Evolutionary conservation across 2,113 vertebrate species (phyloP), one percentile per base, ranked within the genome.

Genomic region (Actenoides lindsayi): DNA sequence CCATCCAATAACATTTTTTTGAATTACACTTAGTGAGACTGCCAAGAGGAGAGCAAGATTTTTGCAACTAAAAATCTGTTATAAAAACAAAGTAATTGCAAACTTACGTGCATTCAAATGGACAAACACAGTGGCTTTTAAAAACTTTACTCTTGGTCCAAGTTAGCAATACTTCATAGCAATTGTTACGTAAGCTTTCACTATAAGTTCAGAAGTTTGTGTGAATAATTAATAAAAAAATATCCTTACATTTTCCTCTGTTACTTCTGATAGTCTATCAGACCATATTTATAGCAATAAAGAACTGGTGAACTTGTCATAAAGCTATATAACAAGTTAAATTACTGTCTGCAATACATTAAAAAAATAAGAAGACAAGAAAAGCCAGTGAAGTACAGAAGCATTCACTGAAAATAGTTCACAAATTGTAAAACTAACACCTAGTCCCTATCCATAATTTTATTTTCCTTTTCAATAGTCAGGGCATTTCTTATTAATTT

Each of bases 401-500:
- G 6, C 15, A 53, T 13, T 53, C 67, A 41, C 14, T 60, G 50
- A 78, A 89, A 78, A 23, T 21, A 60, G 56, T 71, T 78, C 11
- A 67, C 16, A 63, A 41, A 27, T 67, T 44, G 7, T 67, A 23
- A 51, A 87, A 56, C n/a, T 77, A 79, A 31, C 13, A 46, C 5
- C 17, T 44, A 67, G 27, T 23, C 18, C 21, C 16, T 21, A 89
- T 14, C 30, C 4, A 4, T 46, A 35, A 2, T 82, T 65, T 70
- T 69, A 37, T 56, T 63, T 80, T 87, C 28, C 20, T 78, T 89
- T 63, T 62, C 31, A 27, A 33, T 4, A 75, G 13, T 56, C 42
- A 80, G 23, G 67, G 5, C 7, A 91, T 74, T 92, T 89, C 51
- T 59, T 87, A 63, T 27, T 93, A 27, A 75, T 74, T 86, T 83